Percentiles rank a stretch among this genome's conserved stretches.
Evolutionary conservation across 2,888 invertebrate species (phyloP).

Genomic region (Teinopalpus imperialis): DNA sequence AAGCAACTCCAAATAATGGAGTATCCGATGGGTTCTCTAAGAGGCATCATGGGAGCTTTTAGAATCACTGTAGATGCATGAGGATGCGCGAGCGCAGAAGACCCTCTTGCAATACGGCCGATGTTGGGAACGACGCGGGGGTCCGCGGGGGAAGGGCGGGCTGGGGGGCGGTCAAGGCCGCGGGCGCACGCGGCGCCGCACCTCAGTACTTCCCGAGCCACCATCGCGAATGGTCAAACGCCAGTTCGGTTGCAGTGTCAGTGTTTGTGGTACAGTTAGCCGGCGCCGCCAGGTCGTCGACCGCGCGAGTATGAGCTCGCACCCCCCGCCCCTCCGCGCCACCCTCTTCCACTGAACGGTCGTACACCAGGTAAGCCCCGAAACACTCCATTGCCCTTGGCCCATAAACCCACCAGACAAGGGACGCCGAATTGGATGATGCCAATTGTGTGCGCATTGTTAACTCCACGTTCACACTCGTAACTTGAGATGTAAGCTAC

Average conservation of each 20-base stretch:
- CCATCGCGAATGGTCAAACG: slow-evolving; percentile 29
- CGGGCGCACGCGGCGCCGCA: slow-evolving; percentile 52
- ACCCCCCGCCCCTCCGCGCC: slow-evolving; percentile 43
- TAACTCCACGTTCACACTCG: not conserved
- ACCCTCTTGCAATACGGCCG: slow-evolving; percentile 17
- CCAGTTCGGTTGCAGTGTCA: slow-evolving; percentile 30
- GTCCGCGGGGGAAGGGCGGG: slow-evolving; percentile 25
- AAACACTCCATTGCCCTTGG: slow-evolving; percentile 10
- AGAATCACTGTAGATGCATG: slow-evolving; percentile 1
- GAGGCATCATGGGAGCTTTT: slow-evolving; percentile 7
- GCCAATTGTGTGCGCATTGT: slow-evolving; percentile 6
- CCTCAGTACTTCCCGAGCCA: slow-evolving; percentile 39
- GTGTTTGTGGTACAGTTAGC: slow-evolving; percentile 50
- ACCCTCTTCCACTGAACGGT: slow-evolving; percentile 37
- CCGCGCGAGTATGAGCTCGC: slow-evolving; percentile 70
- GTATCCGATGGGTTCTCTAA: too few relatives aligned
- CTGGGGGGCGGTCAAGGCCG: slow-evolving; percentile 65
- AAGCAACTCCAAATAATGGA: too few relatives aligned
- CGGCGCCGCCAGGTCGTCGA: slow-evolving; percentile 60
- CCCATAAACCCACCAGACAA: slow-evolving; percentile 4
- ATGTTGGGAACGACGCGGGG: slow-evolving; percentile 11
- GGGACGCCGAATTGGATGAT: not conserved
- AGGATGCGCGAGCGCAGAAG: slow-evolving; percentile 24
- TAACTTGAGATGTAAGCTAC: not conserved
- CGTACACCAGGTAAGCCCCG: slow-evolving; percentile 53